Percentiles rank a stretch among this genome's conserved stretches.
These are phyloP conservation scores for Cassiopea xamachana DNA, from an alignment of 30 jellyfish, hydroid and myxozoan species.

Conservation along the genomic window DNA sequence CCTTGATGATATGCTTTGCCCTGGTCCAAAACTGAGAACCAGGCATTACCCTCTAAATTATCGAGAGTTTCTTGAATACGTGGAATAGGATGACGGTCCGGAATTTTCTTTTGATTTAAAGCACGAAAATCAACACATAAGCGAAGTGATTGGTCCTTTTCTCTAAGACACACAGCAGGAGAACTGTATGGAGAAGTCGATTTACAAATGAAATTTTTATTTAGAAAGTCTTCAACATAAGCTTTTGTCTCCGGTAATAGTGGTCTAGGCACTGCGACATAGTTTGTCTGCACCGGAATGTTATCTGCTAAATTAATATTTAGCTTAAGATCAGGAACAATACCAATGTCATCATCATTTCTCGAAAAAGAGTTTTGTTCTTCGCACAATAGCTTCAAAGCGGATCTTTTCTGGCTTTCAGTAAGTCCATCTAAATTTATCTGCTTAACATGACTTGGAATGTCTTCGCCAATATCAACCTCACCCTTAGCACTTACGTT, in stretches of 20 bases:
- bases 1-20: conserved; percentile 76
- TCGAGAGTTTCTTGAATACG: conserved; percentile 41
- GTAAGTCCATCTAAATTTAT: conserved; percentile 29
- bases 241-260: conserved; percentile 34
- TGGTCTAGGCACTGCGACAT: conserved; percentile 26
- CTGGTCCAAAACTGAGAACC: conserved; percentile 70
- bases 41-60: conserved; percentile 52
- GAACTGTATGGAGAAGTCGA: conserved; percentile 23
- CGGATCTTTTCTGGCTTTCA: conserved; percentile 2
- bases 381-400: conserved; percentile 9
- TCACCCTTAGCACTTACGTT: background rate
- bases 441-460: background rate
- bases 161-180: conserved; percentile 50
- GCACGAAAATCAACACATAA: conserved; percentile 60
- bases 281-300: conserved; percentile 20
- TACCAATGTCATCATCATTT: conserved; percentile 31
- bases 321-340: conserved; percentile 17
- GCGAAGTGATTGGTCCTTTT: conserved; percentile 39
- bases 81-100: conserved; percentile 74
- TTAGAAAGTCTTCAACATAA: conserved; percentile 30
- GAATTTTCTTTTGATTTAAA: conserved; percentile 40
- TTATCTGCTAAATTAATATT: conserved; percentile 23
- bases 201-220: background rate
- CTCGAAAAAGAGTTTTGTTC: conserved; percentile 14
- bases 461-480: conserved; percentile 2